Evolutionary conservation across 2,888 invertebrate genomes (phyloP).

Genomic region (Oligia latruncula): DNA sequence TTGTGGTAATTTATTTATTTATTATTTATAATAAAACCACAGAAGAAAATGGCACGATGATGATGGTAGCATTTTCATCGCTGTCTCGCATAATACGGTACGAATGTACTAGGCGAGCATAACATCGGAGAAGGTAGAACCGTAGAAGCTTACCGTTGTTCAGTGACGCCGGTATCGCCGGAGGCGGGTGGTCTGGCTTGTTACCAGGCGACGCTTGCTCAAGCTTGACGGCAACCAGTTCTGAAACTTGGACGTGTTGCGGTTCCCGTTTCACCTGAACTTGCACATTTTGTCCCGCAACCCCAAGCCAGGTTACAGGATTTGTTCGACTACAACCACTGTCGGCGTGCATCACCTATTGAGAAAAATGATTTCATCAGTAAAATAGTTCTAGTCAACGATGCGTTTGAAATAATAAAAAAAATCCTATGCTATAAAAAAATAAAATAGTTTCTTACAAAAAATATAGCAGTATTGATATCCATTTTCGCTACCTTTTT

Average conservation of each 20-base stretch:
- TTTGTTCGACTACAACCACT: slow-evolving; percentile 93
- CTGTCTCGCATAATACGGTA: slow-evolving; percentile 72
- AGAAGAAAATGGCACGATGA: not conserved
- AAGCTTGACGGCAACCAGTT: slow-evolving; percentile 91
- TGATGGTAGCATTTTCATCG: slow-evolving; percentile 55
- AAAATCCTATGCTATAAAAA: slow-evolving; percentile 32
- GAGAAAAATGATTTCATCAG: slow-evolving; percentile 3
- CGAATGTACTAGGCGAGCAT: slow-evolving; percentile 70
- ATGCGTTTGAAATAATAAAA: slow-evolving; percentile 10
- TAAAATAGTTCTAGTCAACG: not conserved
- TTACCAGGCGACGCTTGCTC: slow-evolving; percentile 92
- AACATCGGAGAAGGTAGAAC: slow-evolving; percentile 27
- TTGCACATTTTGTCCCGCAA: slow-evolving; percentile 86
- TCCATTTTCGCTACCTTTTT: slow-evolving; percentile 80
- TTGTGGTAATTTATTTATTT: not conserved
- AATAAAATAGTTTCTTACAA: slow-evolving; percentile 56
- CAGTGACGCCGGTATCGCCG: slow-evolving; percentile 84
- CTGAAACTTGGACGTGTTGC: slow-evolving; percentile 89
- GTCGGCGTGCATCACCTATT: slow-evolving; percentile 86
- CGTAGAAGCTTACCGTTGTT: slow-evolving; percentile 81
- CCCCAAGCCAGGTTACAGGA: slow-evolving; percentile 91
- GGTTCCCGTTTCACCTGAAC: slow-evolving; percentile 93
- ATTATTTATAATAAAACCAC: not conserved
- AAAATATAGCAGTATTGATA: slow-evolving; percentile 62
- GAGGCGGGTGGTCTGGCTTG: slow-evolving; percentile 86